These are phyloP conservation scores for Prunella himalayana DNA, from an alignment of 2,113 vertebrate genomes.

Conservation along the genomic window DNA sequence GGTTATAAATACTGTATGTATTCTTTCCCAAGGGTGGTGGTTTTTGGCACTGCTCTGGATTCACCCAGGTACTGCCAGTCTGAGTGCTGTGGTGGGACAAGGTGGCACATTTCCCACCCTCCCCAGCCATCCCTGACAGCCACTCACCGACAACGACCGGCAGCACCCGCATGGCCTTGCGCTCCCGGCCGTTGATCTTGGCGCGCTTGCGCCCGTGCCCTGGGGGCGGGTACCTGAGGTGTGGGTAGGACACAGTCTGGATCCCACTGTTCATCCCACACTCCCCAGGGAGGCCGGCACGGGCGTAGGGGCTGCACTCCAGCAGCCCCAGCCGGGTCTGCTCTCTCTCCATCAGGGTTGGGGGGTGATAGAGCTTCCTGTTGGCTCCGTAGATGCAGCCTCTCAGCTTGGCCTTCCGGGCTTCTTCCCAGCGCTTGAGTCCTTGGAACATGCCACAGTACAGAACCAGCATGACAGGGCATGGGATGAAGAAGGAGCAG, in stretches of 20 bases:
- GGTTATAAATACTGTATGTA: fast-evolving
- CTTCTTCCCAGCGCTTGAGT: conserved; percentile 84
- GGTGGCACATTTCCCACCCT: neutral
- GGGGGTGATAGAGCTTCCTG: conserved; percentile 57
- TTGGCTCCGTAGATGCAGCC: conserved; percentile 72
- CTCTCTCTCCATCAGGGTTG: conserved; percentile 67
- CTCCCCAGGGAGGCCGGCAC: conserved; percentile 64
- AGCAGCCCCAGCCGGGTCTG: conserved; percentile 59
- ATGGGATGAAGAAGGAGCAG: conserved; percentile 95
- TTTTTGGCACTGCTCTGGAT: neutral
- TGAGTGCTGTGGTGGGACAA: neutral
- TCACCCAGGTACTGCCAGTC: neutral
- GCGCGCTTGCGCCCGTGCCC: conserved; percentile 66
- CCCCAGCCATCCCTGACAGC: neutral
- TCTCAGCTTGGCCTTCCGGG: conserved; percentile 80
- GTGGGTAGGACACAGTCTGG: conserved; percentile 73
- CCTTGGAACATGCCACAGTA: conserved; percentile 88
- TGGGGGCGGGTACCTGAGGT: conserved; percentile 60
- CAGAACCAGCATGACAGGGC: conserved; percentile 91
- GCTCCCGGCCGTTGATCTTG: conserved; percentile 87
- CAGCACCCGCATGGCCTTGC: conserved; percentile 91
- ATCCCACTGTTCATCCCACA: conserved; percentile 69
- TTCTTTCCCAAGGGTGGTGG: neutral
- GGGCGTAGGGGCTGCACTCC: conserved; percentile 49
- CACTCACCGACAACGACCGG: conserved; percentile 90